These are phyloP conservation scores for Leptinotarsa defecta DNA, from an alignment of 1,140 invertebrate species.

Conservation along the genomic window DNA sequence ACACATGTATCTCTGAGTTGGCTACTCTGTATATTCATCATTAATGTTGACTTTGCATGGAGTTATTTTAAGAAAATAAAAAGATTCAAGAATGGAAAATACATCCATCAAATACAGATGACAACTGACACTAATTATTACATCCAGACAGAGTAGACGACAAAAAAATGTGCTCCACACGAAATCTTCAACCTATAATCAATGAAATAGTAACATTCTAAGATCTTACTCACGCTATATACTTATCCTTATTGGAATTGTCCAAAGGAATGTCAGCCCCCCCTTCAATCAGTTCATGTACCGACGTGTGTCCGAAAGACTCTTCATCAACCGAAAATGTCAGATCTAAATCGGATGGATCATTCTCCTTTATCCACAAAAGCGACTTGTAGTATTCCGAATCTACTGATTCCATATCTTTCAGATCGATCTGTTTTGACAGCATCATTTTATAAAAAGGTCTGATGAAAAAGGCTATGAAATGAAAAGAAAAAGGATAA, in stretches of 20 bases:
- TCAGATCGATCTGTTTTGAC: constrained; percentile 88
- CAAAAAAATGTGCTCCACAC: no score
- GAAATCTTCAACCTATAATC: no score
- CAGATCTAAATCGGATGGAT: constrained; percentile 91
- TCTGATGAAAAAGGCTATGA: constrained; percentile 95
- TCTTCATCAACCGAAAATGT: constrained; percentile 97
- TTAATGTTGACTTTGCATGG: no score
- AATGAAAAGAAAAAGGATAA: not conserved
- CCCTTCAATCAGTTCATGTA: constrained; percentile 88
- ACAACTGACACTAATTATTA: no score
- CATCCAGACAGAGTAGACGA: no score
- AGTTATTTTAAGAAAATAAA: no score
- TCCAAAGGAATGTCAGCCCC: constrained; percentile 91
- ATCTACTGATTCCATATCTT: constrained; percentile 98
- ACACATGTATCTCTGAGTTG: no score
- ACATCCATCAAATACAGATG: no score
- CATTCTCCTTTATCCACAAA: constrained; percentile 96
- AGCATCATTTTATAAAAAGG: constrained; percentile 99
- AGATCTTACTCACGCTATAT: constrained; percentile 78
- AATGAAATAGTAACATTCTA: no score
- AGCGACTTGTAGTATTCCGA: constrained; percentile 98
- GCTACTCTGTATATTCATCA: no score
- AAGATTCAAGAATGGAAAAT: no score
- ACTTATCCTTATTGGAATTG: constrained; percentile 95
- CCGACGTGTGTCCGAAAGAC: constrained; percentile 91